Percentiles rank a stretch among this genome's conserved stretches.
Conservation (phyloP, 2,888 invertebrate genomes). For the Thymelicus sylvestris region DNA sequence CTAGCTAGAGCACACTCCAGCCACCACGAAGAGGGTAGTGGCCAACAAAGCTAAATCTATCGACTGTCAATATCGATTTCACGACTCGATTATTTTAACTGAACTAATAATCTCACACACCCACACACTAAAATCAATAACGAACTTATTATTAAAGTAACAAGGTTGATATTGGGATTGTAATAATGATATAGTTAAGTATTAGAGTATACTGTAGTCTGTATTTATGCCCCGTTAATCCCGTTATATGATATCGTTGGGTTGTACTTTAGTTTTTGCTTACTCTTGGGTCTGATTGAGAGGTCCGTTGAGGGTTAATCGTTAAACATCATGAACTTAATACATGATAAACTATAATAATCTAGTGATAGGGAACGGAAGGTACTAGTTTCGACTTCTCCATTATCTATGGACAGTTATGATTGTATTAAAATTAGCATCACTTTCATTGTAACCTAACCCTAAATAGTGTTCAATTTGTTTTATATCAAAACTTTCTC, state of each 20-base stretch:
- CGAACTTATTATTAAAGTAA: neutral
- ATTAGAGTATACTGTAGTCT: neutral
- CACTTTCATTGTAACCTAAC: too few species aligned
- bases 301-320: neutral
- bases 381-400: too few species aligned
- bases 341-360: too few species aligned
- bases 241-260: neutral
- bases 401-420: too few species aligned
- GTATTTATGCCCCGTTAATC: conserved; percentile 13
- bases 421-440: too few species aligned
- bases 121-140: neutral
- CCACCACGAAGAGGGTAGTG: too few species aligned
- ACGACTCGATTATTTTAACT: conserved; percentile 2
- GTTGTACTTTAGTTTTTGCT: neutral
- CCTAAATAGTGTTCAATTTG: too few species aligned
- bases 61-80: neutral
- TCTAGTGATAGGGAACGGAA: too few species aligned
- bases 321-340: too few species aligned
- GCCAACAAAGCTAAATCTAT: neutral
- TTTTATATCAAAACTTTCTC: too few species aligned
- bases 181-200: neutral
- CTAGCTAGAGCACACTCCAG: too few species aligned
- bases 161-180: neutral
- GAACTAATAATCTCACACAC: neutral
- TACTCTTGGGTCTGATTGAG: neutral